Percentiles rank a stretch among this genome's conserved stretches.
These are phyloP conservation scores for Manduca sexta DNA, from an alignment of 1,140 invertebrate species.

Conservation along the genomic window DNA sequence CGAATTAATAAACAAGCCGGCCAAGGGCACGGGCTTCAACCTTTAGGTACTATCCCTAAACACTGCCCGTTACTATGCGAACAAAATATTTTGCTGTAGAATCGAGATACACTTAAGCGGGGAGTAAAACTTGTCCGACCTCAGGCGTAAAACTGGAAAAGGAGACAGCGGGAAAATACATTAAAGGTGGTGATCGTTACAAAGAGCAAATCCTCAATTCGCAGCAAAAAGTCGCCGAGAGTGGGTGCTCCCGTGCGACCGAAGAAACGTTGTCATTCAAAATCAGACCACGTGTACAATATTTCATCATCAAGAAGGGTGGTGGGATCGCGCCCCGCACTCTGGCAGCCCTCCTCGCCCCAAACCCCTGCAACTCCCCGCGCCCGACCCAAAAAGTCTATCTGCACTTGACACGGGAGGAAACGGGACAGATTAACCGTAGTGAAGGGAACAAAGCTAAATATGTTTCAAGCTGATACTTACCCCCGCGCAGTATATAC, in stretches of 20 bases:
- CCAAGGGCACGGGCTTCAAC: constrained; percentile 52
- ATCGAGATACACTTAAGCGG: not conserved
- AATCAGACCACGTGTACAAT: constrained; percentile 80
- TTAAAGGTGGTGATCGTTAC: constrained; percentile 46
- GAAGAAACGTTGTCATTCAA: constrained; percentile 76
- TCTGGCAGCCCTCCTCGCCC: constrained; percentile 10
- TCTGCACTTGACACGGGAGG: constrained; percentile 70
- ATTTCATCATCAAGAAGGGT: constrained; percentile 76
- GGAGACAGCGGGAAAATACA: constrained; percentile 14
- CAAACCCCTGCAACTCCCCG: constrained; percentile 18
- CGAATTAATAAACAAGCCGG: constrained; percentile 65
- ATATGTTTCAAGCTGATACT: constrained; percentile 70
- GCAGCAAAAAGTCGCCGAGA: constrained; percentile 57
- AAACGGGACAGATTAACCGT: constrained; percentile 72
- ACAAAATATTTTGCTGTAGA: not conserved
- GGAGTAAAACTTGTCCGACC: not conserved
- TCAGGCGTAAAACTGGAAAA: not conserved
- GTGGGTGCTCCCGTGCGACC: constrained; percentile 46
- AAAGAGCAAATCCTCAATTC: constrained; percentile 58
- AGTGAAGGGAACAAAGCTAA: constrained; percentile 71
- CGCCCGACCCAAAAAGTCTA: constrained; percentile 68
- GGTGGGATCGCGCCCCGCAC: constrained; percentile 22
- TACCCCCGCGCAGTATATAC: constrained; percentile 41
- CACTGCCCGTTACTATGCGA: not conserved
- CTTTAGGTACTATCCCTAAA: constrained; percentile 17